Evolutionary conservation across 2,113 vertebrate genomes (phyloP), one percentile per base, ranked within the genome.

Genomic region (mouse (Mus musculus)): DNA sequence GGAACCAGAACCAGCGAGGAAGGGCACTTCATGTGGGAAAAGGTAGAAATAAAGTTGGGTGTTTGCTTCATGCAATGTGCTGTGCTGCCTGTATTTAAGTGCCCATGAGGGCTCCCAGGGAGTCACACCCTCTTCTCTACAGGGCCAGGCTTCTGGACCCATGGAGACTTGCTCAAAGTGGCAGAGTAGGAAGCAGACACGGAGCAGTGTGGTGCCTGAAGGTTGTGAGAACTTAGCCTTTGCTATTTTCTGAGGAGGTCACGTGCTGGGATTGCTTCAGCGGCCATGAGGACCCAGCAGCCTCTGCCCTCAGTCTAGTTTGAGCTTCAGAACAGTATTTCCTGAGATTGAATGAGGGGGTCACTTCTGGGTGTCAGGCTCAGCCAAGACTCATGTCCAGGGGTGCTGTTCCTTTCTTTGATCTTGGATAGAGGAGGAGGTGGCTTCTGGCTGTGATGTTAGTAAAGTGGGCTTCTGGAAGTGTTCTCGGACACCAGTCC

Each of bases 31-130:
- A 54, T 24, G 26, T 1, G 22, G 73, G 36, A 22, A 13, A 91
- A 54, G 75, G 22, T 36, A 84, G 72, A 89, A 97, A 96, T 97
- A 97, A 96, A 97, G 54, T 52, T 19, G 88, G 71, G 36, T 69
- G 33, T 46, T 73, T 86, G 80, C 14, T 87, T 19, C 24, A 16
- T 46, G 46, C 0, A 0, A 12, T 52, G 16, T 10, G 56, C 76
- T 78, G 5, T 30, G 42, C 24, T 72, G 65, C 46, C 26, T 85
- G 5, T 14, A 36, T 3, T 4, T 16, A 54, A 30, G 2, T 30
- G 22, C 16, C 52, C 26, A 19, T 1, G 33, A 0, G 5, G 84
- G 14, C 2, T 22, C 59, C 14, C 0, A 9, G 22, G 42, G 7
- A 65, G 9, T 19, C 24, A 9, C 1, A 20, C 33, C 8, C 63